A percentile compares a stretch with the other conserved stretches of the same genome.
Conservation (phyloP, 2,797 vertebrate species). For the Rachycentron canadum region DNA sequence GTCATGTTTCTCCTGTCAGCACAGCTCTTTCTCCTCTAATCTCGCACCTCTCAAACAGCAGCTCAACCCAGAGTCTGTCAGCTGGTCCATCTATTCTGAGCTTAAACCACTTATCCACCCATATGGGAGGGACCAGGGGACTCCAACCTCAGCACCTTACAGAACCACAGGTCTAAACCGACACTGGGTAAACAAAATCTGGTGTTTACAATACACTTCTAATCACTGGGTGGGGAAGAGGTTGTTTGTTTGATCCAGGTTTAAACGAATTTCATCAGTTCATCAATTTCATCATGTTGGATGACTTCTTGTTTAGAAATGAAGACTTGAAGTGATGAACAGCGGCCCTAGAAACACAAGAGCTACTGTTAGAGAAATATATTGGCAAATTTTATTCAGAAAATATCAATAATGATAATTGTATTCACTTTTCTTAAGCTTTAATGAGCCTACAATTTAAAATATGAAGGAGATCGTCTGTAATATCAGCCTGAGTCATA, state of each 20-base stretch:
- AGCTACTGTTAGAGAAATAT: background rate
- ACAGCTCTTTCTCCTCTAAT: slow-evolving; percentile 61
- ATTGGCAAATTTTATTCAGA: background rate
- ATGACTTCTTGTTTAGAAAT: background rate
- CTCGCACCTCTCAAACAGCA: slow-evolving; percentile 59
- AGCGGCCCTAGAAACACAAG: background rate
- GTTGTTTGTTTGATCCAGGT: background rate
- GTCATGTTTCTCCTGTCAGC: slow-evolving; percentile 38
- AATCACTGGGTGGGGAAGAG: slow-evolving; percentile 9
- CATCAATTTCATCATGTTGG: background rate
- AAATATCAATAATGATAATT: background rate
- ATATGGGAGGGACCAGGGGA: slow-evolving; percentile 59
- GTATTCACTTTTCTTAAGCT: background rate
- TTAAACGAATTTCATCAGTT: background rate
- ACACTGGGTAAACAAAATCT: slow-evolving; percentile 51
- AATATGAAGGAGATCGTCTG: background rate
- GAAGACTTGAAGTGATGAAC: background rate
- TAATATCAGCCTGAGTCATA: fast-evolving
- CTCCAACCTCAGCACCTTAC: slow-evolving; percentile 47
- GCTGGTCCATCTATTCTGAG: slow-evolving; percentile 55
- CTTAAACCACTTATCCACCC: slow-evolving; percentile 81
- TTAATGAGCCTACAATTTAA: background rate
- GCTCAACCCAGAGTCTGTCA: slow-evolving; percentile 58
- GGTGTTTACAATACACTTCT: slow-evolving; percentile 39
- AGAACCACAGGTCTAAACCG: background rate